Base-by-base conservation (phyloP, 1,140 invertebrate species). In the Potamilus streckersoni region DNA sequence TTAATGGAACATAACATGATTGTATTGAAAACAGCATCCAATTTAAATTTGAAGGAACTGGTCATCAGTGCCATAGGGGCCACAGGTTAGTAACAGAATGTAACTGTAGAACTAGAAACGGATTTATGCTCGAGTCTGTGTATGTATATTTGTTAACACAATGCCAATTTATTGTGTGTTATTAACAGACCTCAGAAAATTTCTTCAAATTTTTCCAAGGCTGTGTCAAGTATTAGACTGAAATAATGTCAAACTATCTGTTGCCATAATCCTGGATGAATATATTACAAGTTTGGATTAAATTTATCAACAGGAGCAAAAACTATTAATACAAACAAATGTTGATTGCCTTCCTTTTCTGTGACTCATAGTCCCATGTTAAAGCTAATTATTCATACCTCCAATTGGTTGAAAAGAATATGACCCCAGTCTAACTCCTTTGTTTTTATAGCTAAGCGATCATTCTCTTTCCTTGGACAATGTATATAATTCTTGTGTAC, bases 1-100 rank as follows among this genome's bases (percentile, higher is more conserved):
- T 85, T 96, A 17, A 95, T 96, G 94, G 92, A 93, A 27, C 91
- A 92, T 73, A 84, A 95, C 2, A 91, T 95, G 60, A 90, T 91
- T 60, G 91, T 93, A 13, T 80, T 95, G 58, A 90, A 91, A 68
- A 90, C 92, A 6, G 91, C 93, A 55, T 80, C 78, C 1, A 79
- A 74, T n/a, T 74, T 92, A 0, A 91, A 92, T 76, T 85, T 95
- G 14, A 92, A 93, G 71, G 93, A 94, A 81, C 88, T 95, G 16
- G 92, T 93, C 0, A 89, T 96, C 5, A 94, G 93, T 83, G 91
- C 93, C 2, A 91, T 96, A 73, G 93, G 93, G 20, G 92, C 94
- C 0, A 92, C 92, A 72, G 91, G 92, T 92, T n/a, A 31, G 38
- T 49, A 8, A 49, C 38, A 6, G 11, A 87, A 76, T 72, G 2